These are phyloP conservation scores for Otocyon megalotis DNA, from an alignment of 2,113 vertebrate genomes.

Conservation along the genomic window DNA sequence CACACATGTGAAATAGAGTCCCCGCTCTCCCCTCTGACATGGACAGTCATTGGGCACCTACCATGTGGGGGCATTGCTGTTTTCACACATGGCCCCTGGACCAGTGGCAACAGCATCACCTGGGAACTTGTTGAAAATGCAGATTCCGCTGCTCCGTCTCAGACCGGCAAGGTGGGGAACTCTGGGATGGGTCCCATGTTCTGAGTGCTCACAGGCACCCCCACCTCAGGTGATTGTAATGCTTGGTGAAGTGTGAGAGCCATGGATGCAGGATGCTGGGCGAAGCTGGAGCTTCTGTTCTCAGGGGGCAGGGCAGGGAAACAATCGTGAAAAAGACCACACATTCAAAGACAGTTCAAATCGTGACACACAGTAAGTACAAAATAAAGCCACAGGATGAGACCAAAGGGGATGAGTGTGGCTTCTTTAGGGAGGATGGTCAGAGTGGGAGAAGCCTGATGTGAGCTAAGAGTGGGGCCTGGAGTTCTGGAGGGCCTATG, in stretches of 20 bases:
- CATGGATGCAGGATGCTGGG: not conserved
- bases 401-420: too few species aligned
- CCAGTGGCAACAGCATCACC: not conserved
- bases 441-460: not conserved
- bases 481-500: not conserved
- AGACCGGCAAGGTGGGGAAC: not conserved
- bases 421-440: not conserved
- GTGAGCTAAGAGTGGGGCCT: not conserved
- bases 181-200: not conserved
- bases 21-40: not conserved
- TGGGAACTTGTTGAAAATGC: not conserved
- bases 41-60: not conserved
- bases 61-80: not conserved
- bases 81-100: not conserved
- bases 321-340: not conserved
- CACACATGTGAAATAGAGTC: accelerated
- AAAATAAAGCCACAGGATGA: not conserved
- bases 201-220: not conserved
- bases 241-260: not conserved
- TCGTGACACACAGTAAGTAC: not conserved
- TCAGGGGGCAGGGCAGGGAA: not conserved
- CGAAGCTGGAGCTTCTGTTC: not conserved
- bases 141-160: too few species aligned
- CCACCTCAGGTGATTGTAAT: not conserved
- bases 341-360: not conserved